phyloP scores from a whole-genome alignment of 2,113 vertebrate genomes.

The Serinus canaria region DNA sequence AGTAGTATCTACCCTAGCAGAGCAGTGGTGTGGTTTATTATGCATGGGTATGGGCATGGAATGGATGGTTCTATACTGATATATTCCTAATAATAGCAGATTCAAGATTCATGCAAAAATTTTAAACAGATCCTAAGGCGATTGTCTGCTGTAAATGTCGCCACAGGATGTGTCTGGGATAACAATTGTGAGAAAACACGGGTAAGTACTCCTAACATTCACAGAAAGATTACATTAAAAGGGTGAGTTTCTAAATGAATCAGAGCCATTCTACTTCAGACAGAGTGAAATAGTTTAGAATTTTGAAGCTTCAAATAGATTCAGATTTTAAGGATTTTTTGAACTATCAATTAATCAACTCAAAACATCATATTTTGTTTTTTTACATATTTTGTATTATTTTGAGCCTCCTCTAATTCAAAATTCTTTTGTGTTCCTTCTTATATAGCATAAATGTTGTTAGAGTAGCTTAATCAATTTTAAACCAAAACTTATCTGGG shows the following conservation, averaged over 20 bases:
- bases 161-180: background rate
- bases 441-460: background rate
- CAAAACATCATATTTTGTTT: background rate
- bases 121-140: rapidly evolving
- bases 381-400: background rate
- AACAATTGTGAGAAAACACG: background rate
- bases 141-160: background rate
- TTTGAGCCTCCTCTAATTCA: background rate
- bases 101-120: background rate
- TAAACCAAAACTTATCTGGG: background rate
- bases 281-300: background rate
- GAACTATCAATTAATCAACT: background rate
- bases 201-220: background rate
- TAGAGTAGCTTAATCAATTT: background rate
- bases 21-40: background rate
- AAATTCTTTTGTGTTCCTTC: background rate
- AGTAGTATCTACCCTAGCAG: background rate
- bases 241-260: background rate
- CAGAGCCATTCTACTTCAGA: background rate
- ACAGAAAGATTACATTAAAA: background rate
- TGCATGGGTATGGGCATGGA: background rate
- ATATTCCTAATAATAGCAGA: background rate
- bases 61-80: background rate
- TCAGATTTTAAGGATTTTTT: background rate
- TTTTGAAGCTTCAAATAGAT: background rate